phyloP scores from a whole-genome alignment of 2,797 vertebrate genomes.

The Alcedo quadribrachys region DNA sequence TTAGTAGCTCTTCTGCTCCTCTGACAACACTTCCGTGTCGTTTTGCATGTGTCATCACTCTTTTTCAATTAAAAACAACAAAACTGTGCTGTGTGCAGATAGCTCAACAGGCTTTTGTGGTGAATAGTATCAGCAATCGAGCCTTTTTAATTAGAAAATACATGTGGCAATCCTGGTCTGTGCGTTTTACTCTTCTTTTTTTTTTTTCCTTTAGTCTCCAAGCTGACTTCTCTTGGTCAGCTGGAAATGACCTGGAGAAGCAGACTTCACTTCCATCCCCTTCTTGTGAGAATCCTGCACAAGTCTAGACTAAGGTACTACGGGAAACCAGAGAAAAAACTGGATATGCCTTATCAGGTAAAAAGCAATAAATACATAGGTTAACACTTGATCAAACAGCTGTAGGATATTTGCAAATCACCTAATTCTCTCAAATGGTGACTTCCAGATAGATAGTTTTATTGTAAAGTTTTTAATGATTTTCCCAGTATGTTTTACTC shows the following conservation, averaged over 20 bases:
- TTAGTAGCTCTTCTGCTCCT: not conserved
- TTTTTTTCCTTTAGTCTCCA: conserved; percentile 78
- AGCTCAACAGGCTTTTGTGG: not conserved
- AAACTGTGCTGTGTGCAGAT: not conserved
- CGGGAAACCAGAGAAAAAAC: conserved; percentile 84
- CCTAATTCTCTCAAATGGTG: not conserved
- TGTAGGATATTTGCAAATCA: not conserved
- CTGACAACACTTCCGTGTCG: not conserved
- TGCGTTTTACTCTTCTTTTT: not conserved
- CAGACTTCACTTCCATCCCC: conserved; percentile 74
- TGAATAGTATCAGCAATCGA: not conserved
- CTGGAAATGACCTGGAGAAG: conserved; percentile 81
- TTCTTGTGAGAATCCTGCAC: conserved; percentile 90
- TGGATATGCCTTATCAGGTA: conserved; percentile 91
- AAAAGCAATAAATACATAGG: not conserved
- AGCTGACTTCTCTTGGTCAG: conserved; percentile 79
- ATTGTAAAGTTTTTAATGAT: not conserved
- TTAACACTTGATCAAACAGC: not conserved
- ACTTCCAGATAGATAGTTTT: not conserved
- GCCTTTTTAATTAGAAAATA: not conserved
- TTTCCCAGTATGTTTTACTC: not conserved
- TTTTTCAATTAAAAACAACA: not conserved
- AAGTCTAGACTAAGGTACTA: conserved; percentile 91
- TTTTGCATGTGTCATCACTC: not conserved
- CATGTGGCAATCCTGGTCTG: rapidly evolving